A percentile compares a stretch with the other conserved stretches of the same genome.
phyloP scores from a whole-genome alignment of 2,113 vertebrate species.

The Theristicus caerulescens region DNA sequence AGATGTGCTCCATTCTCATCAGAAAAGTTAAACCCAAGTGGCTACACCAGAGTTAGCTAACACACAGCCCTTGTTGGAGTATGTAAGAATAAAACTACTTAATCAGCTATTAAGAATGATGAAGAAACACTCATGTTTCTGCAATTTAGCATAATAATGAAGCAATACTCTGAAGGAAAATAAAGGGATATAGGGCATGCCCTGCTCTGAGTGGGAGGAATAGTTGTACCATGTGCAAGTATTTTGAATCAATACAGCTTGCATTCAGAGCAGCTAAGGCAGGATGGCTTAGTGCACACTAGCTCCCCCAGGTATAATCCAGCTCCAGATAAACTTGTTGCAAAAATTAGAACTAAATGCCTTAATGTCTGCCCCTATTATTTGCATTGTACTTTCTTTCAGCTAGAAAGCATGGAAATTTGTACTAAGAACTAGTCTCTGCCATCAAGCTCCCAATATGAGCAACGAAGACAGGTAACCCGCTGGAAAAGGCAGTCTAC shows the following conservation, averaged over 20 bases:
- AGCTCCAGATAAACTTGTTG: neutral
- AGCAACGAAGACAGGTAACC: neutral
- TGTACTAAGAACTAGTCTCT: neutral
- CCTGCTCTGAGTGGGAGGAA: neutral
- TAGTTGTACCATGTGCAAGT: neutral
- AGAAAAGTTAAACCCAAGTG: neutral
- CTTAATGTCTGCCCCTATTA: neutral
- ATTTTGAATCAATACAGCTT: neutral
- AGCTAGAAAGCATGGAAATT: neutral
- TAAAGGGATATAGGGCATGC: neutral
- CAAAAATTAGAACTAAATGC: neutral
- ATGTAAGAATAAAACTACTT: neutral
- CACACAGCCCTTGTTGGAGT: neutral
- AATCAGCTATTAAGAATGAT: neutral
- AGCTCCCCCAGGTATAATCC: neutral
- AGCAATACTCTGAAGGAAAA: neutral
- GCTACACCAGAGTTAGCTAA: neutral
- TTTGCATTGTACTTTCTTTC: neutral
- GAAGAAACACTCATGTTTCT: neutral
- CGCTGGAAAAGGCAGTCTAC: neutral
- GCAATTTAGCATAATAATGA: neutral
- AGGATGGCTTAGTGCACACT: neutral
- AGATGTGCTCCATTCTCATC: neutral
- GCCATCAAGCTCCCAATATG: neutral
- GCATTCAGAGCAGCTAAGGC: neutral